These are phyloP conservation scores for Drosophila nebulosa DNA, from an alignment of 1,140 invertebrate species.

Conservation along the genomic window DNA sequence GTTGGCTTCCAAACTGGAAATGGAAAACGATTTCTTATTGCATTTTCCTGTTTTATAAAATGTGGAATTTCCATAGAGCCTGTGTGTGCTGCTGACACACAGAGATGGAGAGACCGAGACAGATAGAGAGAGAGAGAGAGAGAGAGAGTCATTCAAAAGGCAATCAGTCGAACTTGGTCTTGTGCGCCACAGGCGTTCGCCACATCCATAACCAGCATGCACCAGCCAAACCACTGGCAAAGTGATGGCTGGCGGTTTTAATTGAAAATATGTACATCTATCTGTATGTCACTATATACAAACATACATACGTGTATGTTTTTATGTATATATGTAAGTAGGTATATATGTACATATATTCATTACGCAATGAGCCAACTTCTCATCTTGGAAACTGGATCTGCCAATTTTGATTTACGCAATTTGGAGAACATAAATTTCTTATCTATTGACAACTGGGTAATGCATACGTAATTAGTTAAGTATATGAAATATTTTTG, in stretches of 20 bases:
- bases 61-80: slow-evolving; percentile 65
- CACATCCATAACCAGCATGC: slow-evolving; percentile 1
- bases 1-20: slow-evolving; percentile 58
- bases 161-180: slow-evolving; percentile 8
- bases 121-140: not conserved
- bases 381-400: slow-evolving; percentile 26
- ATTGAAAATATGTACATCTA: slow-evolving; percentile 27
- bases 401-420: slow-evolving; percentile 59
- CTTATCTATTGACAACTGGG: slow-evolving; percentile 50
- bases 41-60: slow-evolving; percentile 65
- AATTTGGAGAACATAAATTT: slow-evolving; percentile 21
- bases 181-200: slow-evolving; percentile 13
- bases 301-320: not conserved
- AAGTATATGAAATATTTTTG: not conserved
- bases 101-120: not conserved
- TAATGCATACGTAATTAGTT: slow-evolving; percentile 13
- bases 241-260: slow-evolving; percentile 28
- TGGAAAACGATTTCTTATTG: slow-evolving; percentile 57
- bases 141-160: not conserved
- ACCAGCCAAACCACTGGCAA: not conserved
- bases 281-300: not conserved
- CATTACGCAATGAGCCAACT: slow-evolving; percentile 39
- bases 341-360: not conserved
- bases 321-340: not conserved
- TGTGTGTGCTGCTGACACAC: not conserved